Evolutionary conservation across 2,888 invertebrate species (phyloP).

Genomic region (Calliphora vomitoria): DNA sequence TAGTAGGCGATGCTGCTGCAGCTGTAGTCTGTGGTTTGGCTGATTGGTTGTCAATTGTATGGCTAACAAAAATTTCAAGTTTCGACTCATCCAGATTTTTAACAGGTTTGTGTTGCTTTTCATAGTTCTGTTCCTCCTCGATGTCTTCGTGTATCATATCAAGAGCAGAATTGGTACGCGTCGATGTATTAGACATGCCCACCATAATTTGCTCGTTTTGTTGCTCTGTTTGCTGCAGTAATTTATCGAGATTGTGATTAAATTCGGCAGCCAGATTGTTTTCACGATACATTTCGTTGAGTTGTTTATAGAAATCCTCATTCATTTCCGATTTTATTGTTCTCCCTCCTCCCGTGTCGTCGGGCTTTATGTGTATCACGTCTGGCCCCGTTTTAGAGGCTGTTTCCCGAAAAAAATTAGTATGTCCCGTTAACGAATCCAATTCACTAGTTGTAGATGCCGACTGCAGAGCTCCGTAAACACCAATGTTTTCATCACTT

Average conservation of each 20-base stretch:
- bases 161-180: conserved; percentile 89
- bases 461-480: neutral
- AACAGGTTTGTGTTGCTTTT: conserved; percentile 12
- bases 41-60: conserved; percentile 29
- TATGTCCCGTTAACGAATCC: conserved; percentile 70
- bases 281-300: conserved; percentile 94
- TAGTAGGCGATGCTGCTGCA: conserved; percentile 23
- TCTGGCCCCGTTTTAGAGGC: conserved; percentile 80
- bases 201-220: conserved; percentile 73
- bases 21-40: conserved; percentile 50
- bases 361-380: conserved; percentile 78
- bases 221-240: conserved; percentile 77
- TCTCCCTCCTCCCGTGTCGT: conserved; percentile 80
- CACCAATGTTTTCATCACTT: neutral
- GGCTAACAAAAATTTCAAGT: neutral
- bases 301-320: conserved; percentile 94
- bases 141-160: conserved; percentile 95
- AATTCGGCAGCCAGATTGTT: conserved; percentile 85
- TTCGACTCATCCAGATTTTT: neutral
- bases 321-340: conserved; percentile 88
- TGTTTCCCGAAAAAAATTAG: conserved; percentile 82
- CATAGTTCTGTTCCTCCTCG: conserved; percentile 86
- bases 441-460: conserved; percentile 45
- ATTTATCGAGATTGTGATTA: conserved; percentile 76
- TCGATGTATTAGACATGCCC: conserved; percentile 81